Base-by-base conservation (phyloP, 2,888 invertebrate genomes). In the Glyphotaelius pellucidus region DNA sequence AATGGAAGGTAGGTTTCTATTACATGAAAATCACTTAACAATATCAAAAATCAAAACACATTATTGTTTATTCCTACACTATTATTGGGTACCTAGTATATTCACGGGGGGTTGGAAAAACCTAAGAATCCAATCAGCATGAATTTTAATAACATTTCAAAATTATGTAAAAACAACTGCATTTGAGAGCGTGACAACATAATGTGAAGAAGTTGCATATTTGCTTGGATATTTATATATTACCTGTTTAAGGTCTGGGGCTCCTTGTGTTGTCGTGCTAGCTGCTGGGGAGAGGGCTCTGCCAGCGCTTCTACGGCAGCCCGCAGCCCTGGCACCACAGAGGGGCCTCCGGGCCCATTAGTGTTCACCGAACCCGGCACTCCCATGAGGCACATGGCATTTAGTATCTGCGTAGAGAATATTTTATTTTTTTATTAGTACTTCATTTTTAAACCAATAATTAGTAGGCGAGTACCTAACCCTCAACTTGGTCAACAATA, bases 301-400 rank as follows among this genome's bases (percentile, higher is more conserved):
- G 98, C 97, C 7, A 99, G 95, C 0, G 98, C 97, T 95, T 98
- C 98, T 79, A 99, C 97, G 0, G 99, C 99, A 0, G 98, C 97
- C 93, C 98, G 97, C 25, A 99, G 95, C 0, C 99, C 99, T 93
- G 98, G 98, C 81, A 98, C 97, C 0, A 98, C 97, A 0, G 97
- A 97, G 94, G 96, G 97, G 93, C 97, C 97, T 7, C 97, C 97
- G n/a, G 86, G 86, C 1, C 97, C 97, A 1, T 96, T 95, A 0
- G 96, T 95, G 81, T 95, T 95, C 91, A 96, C 95, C 15, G 91
- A 81, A 0, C 98, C 97, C 0, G 98, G 98, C 0, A 97, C 97
- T 0, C 99, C 99, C 93, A 98, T 97, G 94, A 98, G 96, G 67
- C 98, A 98, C 95, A 99, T 97, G 0, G 98, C 98, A 95, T 98